Base-by-base conservation (phyloP, 2,888 invertebrate species). In the Stictocephala bisonia region DNA sequence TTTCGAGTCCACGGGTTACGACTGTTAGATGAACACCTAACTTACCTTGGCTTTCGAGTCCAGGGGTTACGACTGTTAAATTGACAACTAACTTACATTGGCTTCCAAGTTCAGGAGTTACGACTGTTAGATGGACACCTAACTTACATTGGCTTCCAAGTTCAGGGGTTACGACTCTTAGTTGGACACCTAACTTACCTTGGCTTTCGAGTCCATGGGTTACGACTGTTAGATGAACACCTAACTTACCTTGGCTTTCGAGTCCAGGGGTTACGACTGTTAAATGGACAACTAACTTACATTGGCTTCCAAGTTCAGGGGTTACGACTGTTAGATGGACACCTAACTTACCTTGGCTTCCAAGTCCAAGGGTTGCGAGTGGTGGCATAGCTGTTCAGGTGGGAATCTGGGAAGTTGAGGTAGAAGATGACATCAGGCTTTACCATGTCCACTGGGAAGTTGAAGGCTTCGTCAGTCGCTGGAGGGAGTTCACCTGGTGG, bases 381-480 rank as follows among this genome's bases (percentile, higher is more conserved):
- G 1, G 60, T 18, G 11, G 40, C 13, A 60, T 60, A 40, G 22
- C 13, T 18, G 22, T 27, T 22, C 35, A 60, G 9, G 35, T 35
- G 9, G 1, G 18, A 11, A 22, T 60, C 22, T 6, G 60, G 60
- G 22, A 60, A 60, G 22, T 60, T 20, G 2, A 60, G 60, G 29
- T 60, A 60, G 18, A 60, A 60, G 22, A 60, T 60, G 60, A 35
- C 22, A 18, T 60, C 60, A 9, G 60, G 60, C 29, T 60, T 60
- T 2, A 60, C 22, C 1, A 60, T 31, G 13, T 60, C 60, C 22
- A 20, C 9, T 1, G 60, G 60, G 22, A 27, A 60, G 2, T 31
- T 35, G 40, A 60, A 60, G n/a, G 40, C 22, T n/a, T 60, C 60
- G 4, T 20, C 31, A 22, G 18, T 18, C 1, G 40, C 22, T 7